A percentile compares a stretch with the other conserved stretches of the same genome.
Conservation (phyloP, 2,888 invertebrate species). For the Tetheella fluctuosa region DNA sequence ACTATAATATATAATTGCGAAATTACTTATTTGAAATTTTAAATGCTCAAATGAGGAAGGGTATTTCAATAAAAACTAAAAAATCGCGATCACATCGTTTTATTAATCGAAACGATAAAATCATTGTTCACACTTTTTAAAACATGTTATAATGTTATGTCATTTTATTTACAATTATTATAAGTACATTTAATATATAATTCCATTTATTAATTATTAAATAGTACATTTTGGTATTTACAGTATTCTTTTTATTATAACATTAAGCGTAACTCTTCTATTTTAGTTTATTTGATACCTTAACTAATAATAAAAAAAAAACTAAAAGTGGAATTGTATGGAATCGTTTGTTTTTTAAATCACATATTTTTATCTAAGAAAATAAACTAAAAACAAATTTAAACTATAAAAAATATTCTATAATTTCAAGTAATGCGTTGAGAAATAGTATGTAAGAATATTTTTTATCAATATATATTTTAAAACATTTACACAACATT, state of each 20-base stretch:
- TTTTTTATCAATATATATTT: conserved; percentile 7
- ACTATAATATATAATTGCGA: no score
- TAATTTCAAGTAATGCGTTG: background rate
- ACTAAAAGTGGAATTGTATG: background rate
- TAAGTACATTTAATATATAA: conserved; percentile 26
- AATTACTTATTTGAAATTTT: no score
- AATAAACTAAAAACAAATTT: background rate
- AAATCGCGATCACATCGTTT: conserved; percentile 56
- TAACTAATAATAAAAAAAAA: conserved; percentile 25
- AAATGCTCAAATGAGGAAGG: conserved; percentile 8
- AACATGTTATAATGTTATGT: conserved; percentile 30
- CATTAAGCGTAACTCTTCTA: conserved; percentile 23
- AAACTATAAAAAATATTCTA: background rate
- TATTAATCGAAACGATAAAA: conserved; percentile 41
- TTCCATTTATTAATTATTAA: conserved; percentile 21
- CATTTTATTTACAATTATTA: conserved; percentile 37
- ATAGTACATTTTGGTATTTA: conserved; percentile 32
- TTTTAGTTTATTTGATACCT: conserved; percentile 22
- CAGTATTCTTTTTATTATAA: conserved; percentile 26
- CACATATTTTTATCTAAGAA: background rate
- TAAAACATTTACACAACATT: conserved; percentile 16
- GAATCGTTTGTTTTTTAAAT: background rate
- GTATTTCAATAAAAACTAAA: conserved; percentile 26
- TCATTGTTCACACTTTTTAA: conserved; percentile 26
- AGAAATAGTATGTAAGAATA: background rate